Conservation (phyloP, 2,113 vertebrate species). For the Lipotes vexillifer region DNA sequence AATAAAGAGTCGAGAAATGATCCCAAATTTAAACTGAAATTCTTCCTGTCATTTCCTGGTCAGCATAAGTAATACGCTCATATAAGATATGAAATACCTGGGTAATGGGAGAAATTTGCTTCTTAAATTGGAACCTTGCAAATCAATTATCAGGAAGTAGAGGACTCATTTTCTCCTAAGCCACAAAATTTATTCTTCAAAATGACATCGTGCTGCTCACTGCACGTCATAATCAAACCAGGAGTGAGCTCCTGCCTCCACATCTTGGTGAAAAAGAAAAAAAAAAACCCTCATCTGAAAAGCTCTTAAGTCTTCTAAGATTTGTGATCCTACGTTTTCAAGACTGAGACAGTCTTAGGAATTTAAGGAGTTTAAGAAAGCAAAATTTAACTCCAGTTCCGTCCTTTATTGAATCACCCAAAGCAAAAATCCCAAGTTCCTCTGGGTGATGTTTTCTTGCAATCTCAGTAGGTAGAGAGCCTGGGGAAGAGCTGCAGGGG, state of each 20-base stretch:
- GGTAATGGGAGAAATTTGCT: conserved; percentile 46
- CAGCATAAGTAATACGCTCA: conserved; percentile 11
- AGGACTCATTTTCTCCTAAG: conserved; percentile 27
- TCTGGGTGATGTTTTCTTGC: not conserved
- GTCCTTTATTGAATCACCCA: not conserved
- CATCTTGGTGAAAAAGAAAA: conserved; percentile 3
- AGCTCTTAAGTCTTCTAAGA: conserved; percentile 45
- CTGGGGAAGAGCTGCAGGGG: not conserved
- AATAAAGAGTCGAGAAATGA: not conserved
- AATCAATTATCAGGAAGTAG: conserved; percentile 53
- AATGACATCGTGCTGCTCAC: conserved; percentile 37
- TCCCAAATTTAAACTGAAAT: not conserved
- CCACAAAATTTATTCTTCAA: conserved; percentile 25
- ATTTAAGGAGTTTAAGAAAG: not conserved
- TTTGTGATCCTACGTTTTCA: not conserved
- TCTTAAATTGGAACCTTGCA: conserved; percentile 49
- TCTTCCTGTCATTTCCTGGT: conserved; percentile 16
- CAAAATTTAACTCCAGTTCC: conserved; percentile 22
- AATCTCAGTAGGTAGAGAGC: not conserved
- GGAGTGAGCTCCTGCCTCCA: not conserved
- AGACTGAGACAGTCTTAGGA: conserved; percentile 33
- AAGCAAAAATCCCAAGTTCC: not conserved
- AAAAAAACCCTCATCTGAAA: conserved; percentile 33
- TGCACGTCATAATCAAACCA: not conserved
- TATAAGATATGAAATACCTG: conserved; percentile 25